Evolutionary conservation across 30 jellyfish, hydroid and myxozoan species (phyloP), one percentile per base, ranked within the genome.

Genomic region (Catostylus mosaicus): DNA sequence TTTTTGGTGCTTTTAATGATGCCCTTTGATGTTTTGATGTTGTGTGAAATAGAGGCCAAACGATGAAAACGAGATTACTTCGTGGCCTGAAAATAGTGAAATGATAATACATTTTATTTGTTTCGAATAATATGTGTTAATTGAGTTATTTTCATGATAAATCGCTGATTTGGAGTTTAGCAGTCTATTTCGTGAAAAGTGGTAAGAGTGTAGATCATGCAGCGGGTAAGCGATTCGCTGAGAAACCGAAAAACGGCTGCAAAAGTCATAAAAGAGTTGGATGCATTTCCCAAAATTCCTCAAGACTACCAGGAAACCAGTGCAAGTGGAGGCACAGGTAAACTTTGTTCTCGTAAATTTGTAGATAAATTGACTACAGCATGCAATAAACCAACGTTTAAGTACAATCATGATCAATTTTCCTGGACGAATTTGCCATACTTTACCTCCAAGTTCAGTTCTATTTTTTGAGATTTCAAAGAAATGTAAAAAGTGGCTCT

Each of bases 301-400:
- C 97, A 95, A 31, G 90, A 88, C 71, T 95, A 95, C 79, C 97
- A 95, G 74, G 97, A 95, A 67, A 76, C 94, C 3, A 73, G 96
- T 26, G 91, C 99, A 26, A 95, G 97, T 73, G 99, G 99, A 26
- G 99, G 99, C 27, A 95, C 99, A 16, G 93, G 97, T 88, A 36
- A 68, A 86, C 6, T 30, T 14, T 8, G 35, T 7, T 45, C n/a
- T n/a, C n/a, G n/a, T n/a, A n/a, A n/a, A n/a, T n/a, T n/a, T n/a
- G n/a, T n/a, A n/a, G n/a, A n/a, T n/a, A n/a, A n/a, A n/a, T n/a
- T n/a, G n/a, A n/a, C n/a, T n/a, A n/a, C n/a, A n/a, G n/a, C n/a
- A n/a, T n/a, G n/a, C n/a, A n/a, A n/a, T n/a, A n/a, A n/a, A n/a
- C n/a, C n/a, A n/a, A n/a, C n/a, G n/a, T n/a, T n/a, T n/a, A n/a